These are phyloP conservation scores for Heterotilapia buettikoferi DNA, from an alignment of 2,113 vertebrate species.

Conservation along the genomic window DNA sequence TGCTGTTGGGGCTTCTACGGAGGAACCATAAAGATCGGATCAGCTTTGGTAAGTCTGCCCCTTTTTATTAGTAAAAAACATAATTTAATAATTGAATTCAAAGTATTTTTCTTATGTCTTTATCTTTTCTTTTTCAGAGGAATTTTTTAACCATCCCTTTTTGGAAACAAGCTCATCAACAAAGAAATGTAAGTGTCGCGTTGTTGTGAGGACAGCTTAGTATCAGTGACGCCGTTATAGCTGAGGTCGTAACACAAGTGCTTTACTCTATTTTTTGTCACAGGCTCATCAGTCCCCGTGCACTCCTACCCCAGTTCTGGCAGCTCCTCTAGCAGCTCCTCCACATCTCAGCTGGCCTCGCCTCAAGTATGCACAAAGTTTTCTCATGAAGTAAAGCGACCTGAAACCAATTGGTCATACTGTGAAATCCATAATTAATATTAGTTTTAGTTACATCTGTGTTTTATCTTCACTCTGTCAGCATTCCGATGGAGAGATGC, in stretches of 20 bases:
- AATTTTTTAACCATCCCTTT: constrained; percentile 93
- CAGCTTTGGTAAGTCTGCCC: constrained; percentile 80
- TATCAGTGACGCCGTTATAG: not conserved
- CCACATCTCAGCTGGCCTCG: constrained; percentile 86
- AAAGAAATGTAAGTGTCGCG: constrained; percentile 84
- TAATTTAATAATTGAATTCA: not conserved
- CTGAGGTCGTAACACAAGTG: not conserved
- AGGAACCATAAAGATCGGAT: constrained; percentile 87
- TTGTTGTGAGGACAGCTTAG: not conserved
- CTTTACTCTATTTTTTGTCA: not conserved
- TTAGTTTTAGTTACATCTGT: not conserved
- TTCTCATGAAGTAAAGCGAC: not conserved
- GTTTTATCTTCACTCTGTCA: constrained; percentile 6
- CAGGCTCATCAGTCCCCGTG: constrained; percentile 82
- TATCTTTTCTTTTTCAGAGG: constrained; percentile 72
- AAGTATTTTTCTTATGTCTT: not conserved
- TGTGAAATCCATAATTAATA: not conserved
- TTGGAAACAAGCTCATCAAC: constrained; percentile 78
- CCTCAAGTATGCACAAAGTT: constrained; percentile 79
- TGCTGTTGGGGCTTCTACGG: constrained; percentile 85
- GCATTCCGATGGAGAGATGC: constrained; percentile 83
- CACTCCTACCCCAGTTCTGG: constrained; percentile 80
- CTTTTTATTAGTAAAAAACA: not conserved
- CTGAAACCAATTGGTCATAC: not conserved
- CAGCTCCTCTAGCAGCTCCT: constrained; percentile 88